These are phyloP conservation scores for Hyposmocoma kahamanoa DNA, from an alignment of 1,140 invertebrate species.

Conservation along the genomic window DNA sequence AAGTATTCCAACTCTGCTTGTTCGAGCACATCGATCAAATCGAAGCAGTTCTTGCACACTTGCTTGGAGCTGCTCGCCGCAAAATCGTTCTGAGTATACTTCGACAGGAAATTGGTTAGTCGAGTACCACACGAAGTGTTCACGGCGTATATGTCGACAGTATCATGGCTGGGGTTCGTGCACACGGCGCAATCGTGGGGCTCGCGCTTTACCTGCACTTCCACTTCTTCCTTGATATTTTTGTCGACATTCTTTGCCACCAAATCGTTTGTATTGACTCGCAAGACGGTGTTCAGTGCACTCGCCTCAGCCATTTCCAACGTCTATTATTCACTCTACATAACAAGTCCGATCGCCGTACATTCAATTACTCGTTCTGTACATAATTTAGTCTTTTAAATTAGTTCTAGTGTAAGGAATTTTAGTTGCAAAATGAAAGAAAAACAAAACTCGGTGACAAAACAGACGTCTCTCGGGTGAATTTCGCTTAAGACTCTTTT, in stretches of 20 bases:
- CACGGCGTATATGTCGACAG: constrained; percentile 32
- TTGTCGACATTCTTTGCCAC: constrained; percentile 21
- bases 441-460: constrained; percentile 1
- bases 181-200: constrained; percentile 51
- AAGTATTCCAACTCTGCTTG: constrained; percentile 51
- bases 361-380: too few species aligned
- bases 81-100: constrained; percentile 35
- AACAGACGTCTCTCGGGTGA: too few species aligned
- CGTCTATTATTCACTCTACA: too few species aligned
- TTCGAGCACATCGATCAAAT: constrained; percentile 54
- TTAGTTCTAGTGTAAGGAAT: too few species aligned
- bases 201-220: constrained; percentile 45
- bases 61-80: constrained; percentile 26
- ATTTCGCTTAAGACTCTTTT: too few species aligned
- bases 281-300: constrained; percentile 26
- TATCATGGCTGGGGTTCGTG: constrained; percentile 28
- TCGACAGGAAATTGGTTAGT: constrained; percentile 40
- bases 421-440: constrained; percentile 1
- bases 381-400: too few species aligned
- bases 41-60: constrained; percentile 51
- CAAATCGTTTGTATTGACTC: constrained; percentile 22
- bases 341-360: too few species aligned
- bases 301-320: constrained; percentile 33
- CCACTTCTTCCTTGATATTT: constrained; percentile 44
- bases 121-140: constrained; percentile 38